phyloP scores from a whole-genome alignment of 2,797 vertebrate species.

The Urocyon cinereoargenteus region DNA sequence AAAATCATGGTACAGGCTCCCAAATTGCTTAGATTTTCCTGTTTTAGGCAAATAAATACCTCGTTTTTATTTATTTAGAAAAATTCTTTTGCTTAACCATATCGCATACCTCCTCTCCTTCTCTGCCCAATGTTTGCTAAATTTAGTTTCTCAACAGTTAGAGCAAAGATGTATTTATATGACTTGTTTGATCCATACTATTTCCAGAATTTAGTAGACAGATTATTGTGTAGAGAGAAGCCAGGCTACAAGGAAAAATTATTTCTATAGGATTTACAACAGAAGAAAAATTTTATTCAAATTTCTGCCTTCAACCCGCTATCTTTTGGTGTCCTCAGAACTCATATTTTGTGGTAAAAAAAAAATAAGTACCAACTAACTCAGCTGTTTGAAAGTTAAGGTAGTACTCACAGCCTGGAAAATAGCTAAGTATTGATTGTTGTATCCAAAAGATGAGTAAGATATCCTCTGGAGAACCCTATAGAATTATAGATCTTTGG shows the following conservation, averaged over 20 bases:
- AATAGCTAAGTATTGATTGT: not conserved
- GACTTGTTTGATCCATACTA: not conserved
- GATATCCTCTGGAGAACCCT: not conserved
- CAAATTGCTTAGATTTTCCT: not conserved
- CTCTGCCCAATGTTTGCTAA: not conserved
- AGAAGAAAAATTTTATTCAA: constrained; percentile 10
- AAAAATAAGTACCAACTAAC: not conserved
- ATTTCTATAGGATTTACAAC: not conserved
- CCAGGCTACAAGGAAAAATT: not conserved
- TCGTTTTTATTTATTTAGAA: constrained; percentile 48
- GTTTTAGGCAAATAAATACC: constrained; percentile 42
- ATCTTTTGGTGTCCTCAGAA: not conserved
- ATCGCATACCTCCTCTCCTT: not conserved
- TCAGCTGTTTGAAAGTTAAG: not conserved
- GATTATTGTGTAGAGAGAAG: not conserved
- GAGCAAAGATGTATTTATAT: not conserved
- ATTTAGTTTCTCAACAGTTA: constrained; percentile 44
- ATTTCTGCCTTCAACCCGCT: not conserved
- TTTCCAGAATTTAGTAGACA: not conserved
- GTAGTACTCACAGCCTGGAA: not conserved
- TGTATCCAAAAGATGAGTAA: constrained; percentile 15
- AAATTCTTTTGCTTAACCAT: constrained; percentile 3
- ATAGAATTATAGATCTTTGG: not conserved
- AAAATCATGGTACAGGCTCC: not conserved
- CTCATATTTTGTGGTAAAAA: not conserved